Evolutionary conservation across 1,140 invertebrate genomes (phyloP).

Genomic region (Heliconius melpomene): DNA sequence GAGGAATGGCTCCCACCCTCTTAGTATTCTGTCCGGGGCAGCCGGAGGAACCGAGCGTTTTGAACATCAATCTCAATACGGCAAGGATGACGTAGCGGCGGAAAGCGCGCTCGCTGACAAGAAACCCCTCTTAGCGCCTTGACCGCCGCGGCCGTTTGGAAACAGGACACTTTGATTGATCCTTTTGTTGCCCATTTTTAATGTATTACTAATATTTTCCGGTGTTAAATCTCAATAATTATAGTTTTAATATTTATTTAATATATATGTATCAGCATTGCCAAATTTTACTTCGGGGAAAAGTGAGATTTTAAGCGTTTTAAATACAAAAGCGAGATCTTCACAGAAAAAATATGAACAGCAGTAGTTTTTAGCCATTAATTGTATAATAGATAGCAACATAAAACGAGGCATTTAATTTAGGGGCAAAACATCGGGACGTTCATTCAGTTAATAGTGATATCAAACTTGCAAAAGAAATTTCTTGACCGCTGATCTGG

Average conservation of each 20-base stretch:
- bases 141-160: slow-evolving; percentile 45
- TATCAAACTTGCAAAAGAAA: slow-evolving; percentile 53
- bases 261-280: no score
- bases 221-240: neutral
- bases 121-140: slow-evolving; percentile 69
- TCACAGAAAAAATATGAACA: no score
- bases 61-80: slow-evolving; percentile 77
- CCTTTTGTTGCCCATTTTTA: slow-evolving; percentile 44
- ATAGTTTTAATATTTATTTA: neutral
- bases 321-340: no score
- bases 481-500: slow-evolving; percentile 55
- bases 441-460: neutral
- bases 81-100: slow-evolving; percentile 65
- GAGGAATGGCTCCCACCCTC: slow-evolving; percentile 62
- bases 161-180: slow-evolving; percentile 69
- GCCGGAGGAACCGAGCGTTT: slow-evolving; percentile 52
- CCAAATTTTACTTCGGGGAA: no score
- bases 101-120: slow-evolving; percentile 64
- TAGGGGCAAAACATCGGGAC: no score
- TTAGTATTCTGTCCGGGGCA: slow-evolving; percentile 69
- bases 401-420: no score
- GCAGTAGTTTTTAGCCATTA: no score
- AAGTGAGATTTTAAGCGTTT: no score
- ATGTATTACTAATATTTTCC: neutral
- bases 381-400: no score